Evolutionary conservation across 2,113 vertebrate species (phyloP).

Genomic region (Bujurquina vittata): DNA sequence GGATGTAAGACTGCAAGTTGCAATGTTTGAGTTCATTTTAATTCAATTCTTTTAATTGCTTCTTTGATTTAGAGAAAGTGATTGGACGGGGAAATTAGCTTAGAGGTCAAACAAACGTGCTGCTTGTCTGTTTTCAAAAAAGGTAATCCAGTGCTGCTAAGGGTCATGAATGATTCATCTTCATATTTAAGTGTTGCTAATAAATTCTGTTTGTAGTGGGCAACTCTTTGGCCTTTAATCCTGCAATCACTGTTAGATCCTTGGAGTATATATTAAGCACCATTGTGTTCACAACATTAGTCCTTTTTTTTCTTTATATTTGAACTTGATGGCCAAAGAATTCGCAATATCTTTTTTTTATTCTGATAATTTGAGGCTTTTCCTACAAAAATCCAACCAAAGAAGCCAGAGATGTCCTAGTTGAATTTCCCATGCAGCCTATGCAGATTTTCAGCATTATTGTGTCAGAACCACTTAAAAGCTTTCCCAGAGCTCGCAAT

Average conservation of each 20-base stretch:
- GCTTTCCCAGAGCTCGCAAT: slow-evolving; percentile 11
- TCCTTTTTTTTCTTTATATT: background rate
- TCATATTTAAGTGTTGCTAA: slow-evolving; percentile 27
- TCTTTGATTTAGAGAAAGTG: background rate
- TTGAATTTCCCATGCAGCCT: background rate
- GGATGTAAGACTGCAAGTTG: background rate
- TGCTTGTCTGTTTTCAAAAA: background rate
- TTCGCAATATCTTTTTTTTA: background rate
- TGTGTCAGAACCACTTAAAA: slow-evolving; percentile 29
- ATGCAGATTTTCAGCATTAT: background rate
- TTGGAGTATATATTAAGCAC: background rate
- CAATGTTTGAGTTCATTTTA: background rate
- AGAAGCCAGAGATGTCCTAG: background rate
- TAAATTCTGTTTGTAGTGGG: slow-evolving; percentile 35
- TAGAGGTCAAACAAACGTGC: background rate
- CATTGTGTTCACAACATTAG: slow-evolving; percentile 8
- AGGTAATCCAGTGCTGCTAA: background rate
- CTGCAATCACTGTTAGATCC: slow-evolving; percentile 20
- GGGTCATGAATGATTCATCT: slow-evolving; percentile 46
- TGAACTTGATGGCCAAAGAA: background rate
- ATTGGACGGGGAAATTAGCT: background rate
- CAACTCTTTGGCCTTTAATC: slow-evolving; percentile 48
- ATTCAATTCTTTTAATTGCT: background rate
- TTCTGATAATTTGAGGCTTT: background rate
- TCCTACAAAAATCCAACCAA: background rate